Percentiles rank a stretch among this genome's conserved stretches.
Evolutionary conservation across 2,113 vertebrate species (phyloP).

Genomic region (Merops nubicus): DNA sequence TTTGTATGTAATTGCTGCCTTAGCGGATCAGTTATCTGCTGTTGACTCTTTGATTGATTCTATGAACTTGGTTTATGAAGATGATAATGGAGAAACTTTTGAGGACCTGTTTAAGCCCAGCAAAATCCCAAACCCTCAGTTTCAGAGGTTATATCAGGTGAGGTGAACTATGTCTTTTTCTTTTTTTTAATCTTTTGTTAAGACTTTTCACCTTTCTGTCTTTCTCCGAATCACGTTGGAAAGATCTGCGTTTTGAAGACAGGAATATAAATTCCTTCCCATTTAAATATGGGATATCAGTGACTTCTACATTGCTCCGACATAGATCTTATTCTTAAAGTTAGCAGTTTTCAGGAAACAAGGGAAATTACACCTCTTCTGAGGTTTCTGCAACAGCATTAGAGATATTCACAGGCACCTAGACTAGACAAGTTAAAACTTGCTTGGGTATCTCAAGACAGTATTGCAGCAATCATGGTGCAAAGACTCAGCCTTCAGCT

Average conservation of each 20-base stretch:
- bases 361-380: neutral
- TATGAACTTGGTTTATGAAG: constrained; percentile 88
- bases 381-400: neutral
- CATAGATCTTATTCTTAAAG: neutral
- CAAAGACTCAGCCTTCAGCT: neutral
- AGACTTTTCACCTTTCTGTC: neutral
- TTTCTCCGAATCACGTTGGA: neutral
- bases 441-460: neutral
- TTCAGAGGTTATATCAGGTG: constrained; percentile 96
- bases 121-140: constrained; percentile 90
- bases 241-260: neutral
- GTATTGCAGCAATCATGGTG: neutral
- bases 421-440: neutral
- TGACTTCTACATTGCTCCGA: neutral
- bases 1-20: constrained; percentile 5
- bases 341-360: neutral
- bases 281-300: neutral
- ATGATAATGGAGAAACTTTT: constrained; percentile 76
- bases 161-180: neutral
- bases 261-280: neutral
- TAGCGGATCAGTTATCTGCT: constrained; percentile 86
- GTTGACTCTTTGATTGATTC: constrained; percentile 90
- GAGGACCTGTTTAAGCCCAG: constrained; percentile 87
- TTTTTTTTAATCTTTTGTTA: no score
- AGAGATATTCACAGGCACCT: neutral